phyloP scores from a whole-genome alignment of 2,797 vertebrate genomes.

The Dendrocincla tyrannina region DNA sequence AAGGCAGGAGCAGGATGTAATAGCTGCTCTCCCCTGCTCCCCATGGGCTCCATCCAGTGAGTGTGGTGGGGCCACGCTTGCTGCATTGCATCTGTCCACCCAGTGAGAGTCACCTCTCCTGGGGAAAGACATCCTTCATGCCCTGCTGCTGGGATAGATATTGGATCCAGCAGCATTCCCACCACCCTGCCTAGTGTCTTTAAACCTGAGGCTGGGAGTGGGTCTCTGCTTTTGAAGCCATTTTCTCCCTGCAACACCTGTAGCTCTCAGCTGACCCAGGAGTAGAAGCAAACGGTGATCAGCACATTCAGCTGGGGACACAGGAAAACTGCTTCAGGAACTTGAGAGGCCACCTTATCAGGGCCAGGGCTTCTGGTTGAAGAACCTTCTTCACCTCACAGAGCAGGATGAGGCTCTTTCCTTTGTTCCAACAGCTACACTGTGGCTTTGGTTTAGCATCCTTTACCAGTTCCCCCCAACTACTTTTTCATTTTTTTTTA shows the following conservation, averaged over 20 bases:
- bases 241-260: not conserved
- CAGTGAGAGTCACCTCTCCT: not conserved
- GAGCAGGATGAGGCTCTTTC: not conserved
- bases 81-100: not conserved
- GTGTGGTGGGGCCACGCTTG: rapidly evolving
- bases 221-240: not conserved
- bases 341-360: not conserved
- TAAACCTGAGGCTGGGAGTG: not conserved
- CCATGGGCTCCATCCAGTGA: rapidly evolving
- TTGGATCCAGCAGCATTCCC: not conserved
- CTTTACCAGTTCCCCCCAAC: rapidly evolving
- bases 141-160: not conserved
- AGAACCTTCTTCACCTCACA: not conserved
- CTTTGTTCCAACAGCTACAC: not conserved
- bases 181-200: rapidly evolving
- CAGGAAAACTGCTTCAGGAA: not conserved
- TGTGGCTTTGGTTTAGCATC: not conserved
- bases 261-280: rapidly evolving
- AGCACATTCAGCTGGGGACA: not conserved
- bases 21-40: rapidly evolving
- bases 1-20: rapidly evolving
- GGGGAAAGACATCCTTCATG: rapidly evolving
- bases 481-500: too few species aligned
- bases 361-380: not conserved
- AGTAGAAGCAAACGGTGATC: rapidly evolving